Conservation (phyloP, 2,797 vertebrate genomes). For the Somateria mollissima region DNA sequence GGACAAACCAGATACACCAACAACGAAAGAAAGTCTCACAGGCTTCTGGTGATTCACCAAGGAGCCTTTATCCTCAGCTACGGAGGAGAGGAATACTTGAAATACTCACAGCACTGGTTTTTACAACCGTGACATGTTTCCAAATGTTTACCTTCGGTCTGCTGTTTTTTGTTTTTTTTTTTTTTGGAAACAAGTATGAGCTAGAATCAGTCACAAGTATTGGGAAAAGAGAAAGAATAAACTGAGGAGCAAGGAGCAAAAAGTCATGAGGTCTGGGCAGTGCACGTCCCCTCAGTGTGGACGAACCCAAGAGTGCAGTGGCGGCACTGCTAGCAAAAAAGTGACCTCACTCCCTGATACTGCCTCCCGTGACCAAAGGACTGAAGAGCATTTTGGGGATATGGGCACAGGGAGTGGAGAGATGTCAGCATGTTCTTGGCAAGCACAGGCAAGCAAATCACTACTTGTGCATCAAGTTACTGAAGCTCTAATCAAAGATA, state of each 20-base stretch:
- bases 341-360: background rate
- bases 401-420: background rate
- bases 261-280: background rate
- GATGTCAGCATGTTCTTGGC: background rate
- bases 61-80: background rate
- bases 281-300: background rate
- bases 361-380: background rate
- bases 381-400: background rate
- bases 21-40: background rate
- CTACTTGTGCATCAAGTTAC: background rate
- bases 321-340: background rate
- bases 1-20: background rate
- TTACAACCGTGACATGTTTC: background rate
- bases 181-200: background rate
- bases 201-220: background rate
- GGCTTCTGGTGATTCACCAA: background rate
- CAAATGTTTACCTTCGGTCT: background rate
- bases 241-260: background rate
- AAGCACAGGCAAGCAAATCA: background rate
- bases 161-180: too few relatives aligned
- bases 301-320: background rate
- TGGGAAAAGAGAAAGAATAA: background rate
- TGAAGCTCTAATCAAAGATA: constrained; percentile 8
- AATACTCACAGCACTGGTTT: background rate
- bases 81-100: background rate